Base-by-base conservation (phyloP, 2,797 vertebrate species). In the Propithecus deckenii region DNA sequence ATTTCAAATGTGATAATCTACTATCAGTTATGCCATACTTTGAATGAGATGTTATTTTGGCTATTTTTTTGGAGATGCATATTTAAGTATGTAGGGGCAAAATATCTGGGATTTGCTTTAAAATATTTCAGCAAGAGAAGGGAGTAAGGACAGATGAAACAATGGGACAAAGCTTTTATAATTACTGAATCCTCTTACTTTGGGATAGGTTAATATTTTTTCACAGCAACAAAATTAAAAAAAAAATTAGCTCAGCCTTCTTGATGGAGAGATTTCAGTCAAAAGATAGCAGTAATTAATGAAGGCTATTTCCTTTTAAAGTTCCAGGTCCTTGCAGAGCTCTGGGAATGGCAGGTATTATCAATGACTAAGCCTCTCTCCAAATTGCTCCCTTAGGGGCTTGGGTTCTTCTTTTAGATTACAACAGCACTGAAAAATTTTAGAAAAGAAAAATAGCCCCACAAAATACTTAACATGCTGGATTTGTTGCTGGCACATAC, bases 241-340 rank as follows among this genome's bases (percentile, higher is more conserved):
- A 48, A 43, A 72, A 65, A 50, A 50, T 28, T 52, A 88, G 30
- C 35, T 89, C 63, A 32, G 14, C 41, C 32, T 46, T 46, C 18
- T 72, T 63, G 61, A 81, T 43, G 38, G 85, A 57, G 46, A 89
- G 55, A 65, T 89, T 91, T 96, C 55, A 79, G 87, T n/a, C 28
- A 7, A 74, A 86, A 94, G 43, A 74, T 10, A 72, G 30, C 86
- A 23, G 75, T 61, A 86, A 94, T 72, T 88, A 76, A 85, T 65
- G 67, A 78, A 95, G 75, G 67, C 52, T 69, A 30, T 85, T 97
- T 86, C 22, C 48, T 86, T 74, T 96, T 43, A 89, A 95, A 86
- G 87, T 72, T 95, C 48, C 15, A 22, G 25, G 61, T 83, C 75
- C 38, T 78, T 67, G 55, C 43, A 50, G 61, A 87, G 81, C 76